Evolutionary conservation across 1,140 invertebrate species (phyloP).

Genomic region (Eupeodes corollae): DNA sequence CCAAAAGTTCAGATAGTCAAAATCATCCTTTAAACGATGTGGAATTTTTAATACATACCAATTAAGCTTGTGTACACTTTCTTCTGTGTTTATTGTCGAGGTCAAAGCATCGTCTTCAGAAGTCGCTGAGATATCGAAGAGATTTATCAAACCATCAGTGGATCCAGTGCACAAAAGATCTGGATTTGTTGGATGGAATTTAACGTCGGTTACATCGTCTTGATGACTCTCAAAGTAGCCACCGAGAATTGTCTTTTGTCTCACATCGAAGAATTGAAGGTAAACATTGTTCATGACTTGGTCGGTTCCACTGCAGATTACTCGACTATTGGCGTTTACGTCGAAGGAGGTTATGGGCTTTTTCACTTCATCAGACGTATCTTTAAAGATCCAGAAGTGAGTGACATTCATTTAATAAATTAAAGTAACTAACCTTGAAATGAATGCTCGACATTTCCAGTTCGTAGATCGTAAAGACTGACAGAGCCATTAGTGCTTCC

Average conservation of each 20-base stretch:
- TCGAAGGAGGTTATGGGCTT: slow-evolving; percentile 63
- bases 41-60: slow-evolving; percentile 30
- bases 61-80: slow-evolving; percentile 55
- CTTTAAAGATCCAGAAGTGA: background rate
- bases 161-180: slow-evolving; percentile 63
- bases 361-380: too few relatives aligned
- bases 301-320: slow-evolving; percentile 68
- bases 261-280: slow-evolving; percentile 73
- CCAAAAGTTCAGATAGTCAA: slow-evolving; percentile 1
- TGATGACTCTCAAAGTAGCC: slow-evolving; percentile 78
- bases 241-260: slow-evolving; percentile 56
- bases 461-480: slow-evolving; percentile 24
- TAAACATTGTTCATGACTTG: slow-evolving; percentile 57
- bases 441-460: background rate
- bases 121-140: slow-evolving; percentile 64
- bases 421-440: slow-evolving; percentile 3
- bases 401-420: background rate
- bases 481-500: slow-evolving; percentile 24
- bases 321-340: slow-evolving; percentile 55
- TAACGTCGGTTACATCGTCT: slow-evolving; percentile 70
- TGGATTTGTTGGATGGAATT: slow-evolving; percentile 62
- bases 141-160: slow-evolving; percentile 75
- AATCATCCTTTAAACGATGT: background rate
- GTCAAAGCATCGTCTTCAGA: slow-evolving; percentile 71
- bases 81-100: slow-evolving; percentile 72